These are phyloP conservation scores for Pyrrhosoma nymphula DNA, from an alignment of 2,888 invertebrate genomes.

Conservation along the genomic window DNA sequence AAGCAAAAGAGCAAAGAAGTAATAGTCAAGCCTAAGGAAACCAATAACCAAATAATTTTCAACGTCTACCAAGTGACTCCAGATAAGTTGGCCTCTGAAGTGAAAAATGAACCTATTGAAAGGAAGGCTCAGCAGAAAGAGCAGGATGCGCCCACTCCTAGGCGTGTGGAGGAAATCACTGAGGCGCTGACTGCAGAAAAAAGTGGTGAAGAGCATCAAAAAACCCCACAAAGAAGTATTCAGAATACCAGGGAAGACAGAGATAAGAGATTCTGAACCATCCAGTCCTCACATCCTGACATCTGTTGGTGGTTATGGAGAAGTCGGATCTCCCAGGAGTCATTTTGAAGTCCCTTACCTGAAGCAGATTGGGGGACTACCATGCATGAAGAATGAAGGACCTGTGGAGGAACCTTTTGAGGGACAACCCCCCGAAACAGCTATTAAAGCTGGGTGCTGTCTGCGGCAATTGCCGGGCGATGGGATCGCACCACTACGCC, in stretches of 20 bases:
- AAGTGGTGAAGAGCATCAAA: not conserved
- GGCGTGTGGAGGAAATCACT: not conserved
- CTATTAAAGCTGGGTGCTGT: too few species aligned
- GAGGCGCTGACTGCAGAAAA: not conserved
- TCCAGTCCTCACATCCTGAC: not conserved
- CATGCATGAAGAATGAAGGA: not conserved
- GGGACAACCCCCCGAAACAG: too few species aligned
- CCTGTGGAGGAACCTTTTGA: not conserved
- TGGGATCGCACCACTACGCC: too few species aligned
- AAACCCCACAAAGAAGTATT: not conserved
- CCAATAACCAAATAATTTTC: not conserved
- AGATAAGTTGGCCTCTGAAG: not conserved
- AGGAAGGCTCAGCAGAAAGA: not conserved
- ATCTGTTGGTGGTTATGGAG: not conserved
- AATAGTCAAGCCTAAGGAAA: not conserved
- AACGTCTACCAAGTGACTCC: not conserved
- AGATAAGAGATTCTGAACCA: not conserved
- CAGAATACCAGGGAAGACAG: not conserved
- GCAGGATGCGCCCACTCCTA: not conserved
- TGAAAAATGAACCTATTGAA: not conserved
- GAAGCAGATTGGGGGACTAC: not conserved
- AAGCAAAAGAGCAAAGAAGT: not conserved
- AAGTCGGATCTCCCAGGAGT: not conserved
- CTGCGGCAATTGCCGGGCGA: too few species aligned
- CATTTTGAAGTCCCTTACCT: not conserved